Percentiles rank a stretch among this genome's conserved stretches.
Conservation (phyloP, 2,797 vertebrate genomes). For the Urosaurus nigricauda region DNA sequence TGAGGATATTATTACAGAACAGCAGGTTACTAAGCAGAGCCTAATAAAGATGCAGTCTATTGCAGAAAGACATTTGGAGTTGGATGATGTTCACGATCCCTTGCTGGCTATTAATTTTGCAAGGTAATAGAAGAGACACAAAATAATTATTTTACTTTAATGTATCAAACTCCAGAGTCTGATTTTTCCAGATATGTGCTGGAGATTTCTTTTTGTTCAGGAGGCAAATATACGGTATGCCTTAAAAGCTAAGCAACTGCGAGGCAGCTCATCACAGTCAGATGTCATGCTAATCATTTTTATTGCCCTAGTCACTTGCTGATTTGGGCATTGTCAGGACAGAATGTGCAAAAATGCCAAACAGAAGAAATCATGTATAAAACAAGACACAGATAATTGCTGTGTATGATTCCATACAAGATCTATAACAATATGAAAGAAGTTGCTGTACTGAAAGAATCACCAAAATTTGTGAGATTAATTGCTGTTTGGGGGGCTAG, state of each 20-base stretch:
- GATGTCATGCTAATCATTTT: background rate
- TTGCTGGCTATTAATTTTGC: constrained; percentile 96
- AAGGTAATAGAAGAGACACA: constrained; percentile 79
- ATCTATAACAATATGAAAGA: background rate
- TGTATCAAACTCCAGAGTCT: background rate
- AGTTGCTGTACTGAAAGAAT: too few relatives aligned
- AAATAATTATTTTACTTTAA: constrained; percentile 11
- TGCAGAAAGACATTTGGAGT: constrained; percentile 89
- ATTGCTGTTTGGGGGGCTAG: background rate
- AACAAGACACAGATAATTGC: background rate
- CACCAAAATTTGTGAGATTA: background rate
- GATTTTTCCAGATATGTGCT: background rate
- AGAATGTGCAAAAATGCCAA: background rate
- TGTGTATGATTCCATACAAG: background rate
- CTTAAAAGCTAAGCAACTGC: background rate
- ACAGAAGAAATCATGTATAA: background rate
- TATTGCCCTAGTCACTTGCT: background rate
- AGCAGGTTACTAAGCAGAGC: constrained; percentile 88
- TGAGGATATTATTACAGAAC: constrained; percentile 82
- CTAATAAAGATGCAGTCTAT: constrained; percentile 95
- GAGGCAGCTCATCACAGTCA: background rate
- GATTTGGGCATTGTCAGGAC: background rate
- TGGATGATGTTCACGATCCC: constrained; percentile 91
- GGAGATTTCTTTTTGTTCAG: background rate
- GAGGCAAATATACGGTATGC: background rate